A percentile compares a stretch with the other conserved stretches of the same genome.
These are phyloP conservation scores for Drosophila insularis DNA, from an alignment of 1,140 invertebrate genomes.

Conservation along the genomic window DNA sequence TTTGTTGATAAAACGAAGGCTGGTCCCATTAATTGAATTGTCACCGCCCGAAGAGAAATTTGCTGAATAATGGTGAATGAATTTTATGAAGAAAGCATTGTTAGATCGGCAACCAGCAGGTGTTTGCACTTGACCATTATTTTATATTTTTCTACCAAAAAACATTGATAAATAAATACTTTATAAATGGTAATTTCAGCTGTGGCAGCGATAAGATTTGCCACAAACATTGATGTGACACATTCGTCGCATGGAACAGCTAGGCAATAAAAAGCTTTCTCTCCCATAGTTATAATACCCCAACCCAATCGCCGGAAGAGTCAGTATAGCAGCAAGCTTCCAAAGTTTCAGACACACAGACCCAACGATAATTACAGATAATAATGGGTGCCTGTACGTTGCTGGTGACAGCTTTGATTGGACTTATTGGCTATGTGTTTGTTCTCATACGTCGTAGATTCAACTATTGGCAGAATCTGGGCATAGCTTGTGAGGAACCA, in stretches of 20 bases:
- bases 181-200: not conserved
- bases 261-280: not conserved
- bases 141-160: too few relatives aligned
- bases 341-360: not conserved
- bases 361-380: not conserved
- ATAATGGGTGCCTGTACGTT: slow-evolving; percentile 37
- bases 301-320: not conserved
- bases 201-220: not conserved
- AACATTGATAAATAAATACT: too few relatives aligned
- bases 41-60: not conserved
- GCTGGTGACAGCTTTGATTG: slow-evolving; percentile 37
- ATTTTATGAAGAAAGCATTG: not conserved
- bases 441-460: slow-evolving; percentile 26
- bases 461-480: slow-evolving; percentile 79
- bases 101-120: not conserved
- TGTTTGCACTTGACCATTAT: not conserved
- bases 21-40: not conserved
- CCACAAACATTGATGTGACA: not conserved
- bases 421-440: slow-evolving; percentile 39
- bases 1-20: not conserved
- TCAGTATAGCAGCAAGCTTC: not conserved
- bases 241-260: not conserved
- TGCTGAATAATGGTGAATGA: not conserved
- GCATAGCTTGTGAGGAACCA: slow-evolving; percentile 82
- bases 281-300: not conserved